Percentiles rank a stretch among this genome's conserved stretches.
Evolutionary conservation across 2,888 invertebrate species (phyloP).

Genomic region (Helleia helle): DNA sequence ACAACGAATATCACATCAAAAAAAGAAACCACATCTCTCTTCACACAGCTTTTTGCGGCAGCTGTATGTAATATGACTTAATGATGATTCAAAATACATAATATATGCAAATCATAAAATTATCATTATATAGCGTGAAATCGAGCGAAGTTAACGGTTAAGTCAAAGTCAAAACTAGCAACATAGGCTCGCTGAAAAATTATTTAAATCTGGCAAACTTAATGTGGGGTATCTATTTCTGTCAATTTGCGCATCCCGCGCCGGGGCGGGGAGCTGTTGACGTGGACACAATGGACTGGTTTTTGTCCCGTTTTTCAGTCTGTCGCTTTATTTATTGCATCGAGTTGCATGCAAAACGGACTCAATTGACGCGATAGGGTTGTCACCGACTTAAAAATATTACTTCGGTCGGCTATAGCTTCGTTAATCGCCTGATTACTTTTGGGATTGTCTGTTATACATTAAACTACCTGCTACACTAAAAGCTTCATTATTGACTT

Average conservation of each 20-base stretch:
- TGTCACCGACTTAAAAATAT: slow-evolving; percentile 23
- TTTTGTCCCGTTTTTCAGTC: slow-evolving; percentile 33
- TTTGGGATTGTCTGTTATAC: no score
- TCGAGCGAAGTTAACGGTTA: no score
- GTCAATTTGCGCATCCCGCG: slow-evolving; percentile 18
- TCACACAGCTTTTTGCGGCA: not conserved
- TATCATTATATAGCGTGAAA: no score
- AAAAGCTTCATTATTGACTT: no score
- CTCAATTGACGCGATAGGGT: slow-evolving; percentile 44
- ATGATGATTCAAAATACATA: no score
- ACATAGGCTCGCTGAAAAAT: no score
- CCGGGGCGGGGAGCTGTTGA: slow-evolving; percentile 16
- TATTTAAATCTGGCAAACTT: slow-evolving; percentile 9
- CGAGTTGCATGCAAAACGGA: slow-evolving; percentile 51
- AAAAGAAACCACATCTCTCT: no score
- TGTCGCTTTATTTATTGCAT: slow-evolving; percentile 47
- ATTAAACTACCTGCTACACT: no score
- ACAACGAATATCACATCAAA: no score
- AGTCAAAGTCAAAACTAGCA: no score
- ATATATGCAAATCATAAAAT: no score
- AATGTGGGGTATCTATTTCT: slow-evolving; percentile 13
- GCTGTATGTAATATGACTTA: not conserved
- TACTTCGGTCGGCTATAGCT: not conserved
- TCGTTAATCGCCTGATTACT: no score
- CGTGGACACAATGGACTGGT: slow-evolving; percentile 40